These are phyloP conservation scores for Trinectes maculatus DNA, from an alignment of 2,113 vertebrate genomes.

Conservation along the genomic window DNA sequence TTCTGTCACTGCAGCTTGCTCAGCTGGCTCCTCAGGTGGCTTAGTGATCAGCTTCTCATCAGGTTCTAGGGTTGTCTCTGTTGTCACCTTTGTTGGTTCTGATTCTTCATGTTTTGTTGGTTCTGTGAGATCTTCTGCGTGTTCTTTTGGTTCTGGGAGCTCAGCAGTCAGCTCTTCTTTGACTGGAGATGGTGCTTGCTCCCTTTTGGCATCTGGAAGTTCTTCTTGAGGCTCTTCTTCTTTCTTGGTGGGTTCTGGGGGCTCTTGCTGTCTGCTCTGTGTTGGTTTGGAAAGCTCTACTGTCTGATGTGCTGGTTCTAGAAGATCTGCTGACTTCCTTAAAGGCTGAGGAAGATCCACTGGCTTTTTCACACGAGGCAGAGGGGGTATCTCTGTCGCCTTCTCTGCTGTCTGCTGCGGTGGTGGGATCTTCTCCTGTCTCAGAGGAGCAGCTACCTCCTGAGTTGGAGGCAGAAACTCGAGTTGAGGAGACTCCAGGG, in stretches of 20 bases:
- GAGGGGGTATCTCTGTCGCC: conserved; percentile 25
- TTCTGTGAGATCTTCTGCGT: conserved; percentile 16
- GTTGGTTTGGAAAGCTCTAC: conserved; percentile 3
- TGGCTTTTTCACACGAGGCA: conserved; percentile 25
- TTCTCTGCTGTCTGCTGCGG: conserved; percentile 20
- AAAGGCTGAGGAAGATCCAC: conserved; percentile 42
- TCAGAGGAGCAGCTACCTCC: conserved; percentile 58
- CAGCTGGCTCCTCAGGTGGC: conserved; percentile 30
- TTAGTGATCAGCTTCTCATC: conserved; percentile 21
- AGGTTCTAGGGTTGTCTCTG: conserved; percentile 18
- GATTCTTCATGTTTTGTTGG: conserved; percentile 21
- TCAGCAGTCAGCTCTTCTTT: conserved; percentile 23
- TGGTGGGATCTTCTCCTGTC: conserved; percentile 32
- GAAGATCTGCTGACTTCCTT: conserved; percentile 28
- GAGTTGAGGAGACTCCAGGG: conserved; percentile 73
- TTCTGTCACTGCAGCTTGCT: conserved; percentile 25
- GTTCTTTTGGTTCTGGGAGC: background rate
- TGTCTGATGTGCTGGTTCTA: conserved; percentile 20
- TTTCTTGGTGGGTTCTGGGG: conserved; percentile 25
- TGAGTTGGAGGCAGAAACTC: conserved; percentile 75
- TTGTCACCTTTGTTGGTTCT: conserved; percentile 20
- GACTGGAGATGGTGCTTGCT: too few relatives aligned
- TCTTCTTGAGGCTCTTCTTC: conserved; percentile 24
- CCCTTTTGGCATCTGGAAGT: background rate
- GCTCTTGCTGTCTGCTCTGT: conserved; percentile 26